phyloP scores from a whole-genome alignment of 2,113 vertebrate species.

The Gobio gobio region DNA sequence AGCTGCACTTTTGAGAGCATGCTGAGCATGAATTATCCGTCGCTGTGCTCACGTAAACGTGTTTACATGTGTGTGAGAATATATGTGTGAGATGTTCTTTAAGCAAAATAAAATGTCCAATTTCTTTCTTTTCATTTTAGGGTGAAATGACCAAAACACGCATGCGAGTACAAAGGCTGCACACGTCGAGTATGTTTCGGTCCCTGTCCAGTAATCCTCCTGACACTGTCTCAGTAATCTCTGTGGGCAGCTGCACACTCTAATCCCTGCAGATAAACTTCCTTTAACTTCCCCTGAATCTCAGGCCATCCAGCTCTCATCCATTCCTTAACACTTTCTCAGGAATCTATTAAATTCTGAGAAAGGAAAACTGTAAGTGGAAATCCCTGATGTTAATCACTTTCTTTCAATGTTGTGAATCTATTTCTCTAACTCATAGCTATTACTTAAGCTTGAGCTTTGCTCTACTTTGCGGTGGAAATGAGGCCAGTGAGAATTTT shows the following conservation, averaged over 20 bases:
- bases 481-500: constrained; percentile 17
- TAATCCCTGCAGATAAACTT: constrained; percentile 57
- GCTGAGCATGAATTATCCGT: constrained; percentile 43
- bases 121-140: neutral
- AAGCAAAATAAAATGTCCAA: neutral
- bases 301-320: neutral
- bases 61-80: neutral
- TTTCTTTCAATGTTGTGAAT: constrained; percentile 29
- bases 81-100: neutral
- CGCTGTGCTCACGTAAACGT: neutral
- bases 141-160: neutral
- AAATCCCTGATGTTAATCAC: constrained; percentile 45
- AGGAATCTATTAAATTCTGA: neutral
- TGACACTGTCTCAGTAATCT: constrained; percentile 50
- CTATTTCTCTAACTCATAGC: constrained; percentile 11
- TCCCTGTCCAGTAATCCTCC: constrained; percentile 48
- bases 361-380: constrained; percentile 39
- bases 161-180: neutral
- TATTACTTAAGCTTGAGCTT: constrained; percentile 44
- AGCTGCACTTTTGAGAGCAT: constrained; percentile 12
- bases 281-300: constrained; percentile 24
- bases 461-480: constrained; percentile 49
- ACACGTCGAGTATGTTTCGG: constrained; percentile 5
- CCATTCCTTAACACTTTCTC: constrained; percentile 14
- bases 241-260: constrained; percentile 45